Percentiles rank a stretch among this genome's conserved stretches.
Evolutionary conservation across 2,797 vertebrate genomes (phyloP).

Genomic region (Cetoscarus ocellatus): DNA sequence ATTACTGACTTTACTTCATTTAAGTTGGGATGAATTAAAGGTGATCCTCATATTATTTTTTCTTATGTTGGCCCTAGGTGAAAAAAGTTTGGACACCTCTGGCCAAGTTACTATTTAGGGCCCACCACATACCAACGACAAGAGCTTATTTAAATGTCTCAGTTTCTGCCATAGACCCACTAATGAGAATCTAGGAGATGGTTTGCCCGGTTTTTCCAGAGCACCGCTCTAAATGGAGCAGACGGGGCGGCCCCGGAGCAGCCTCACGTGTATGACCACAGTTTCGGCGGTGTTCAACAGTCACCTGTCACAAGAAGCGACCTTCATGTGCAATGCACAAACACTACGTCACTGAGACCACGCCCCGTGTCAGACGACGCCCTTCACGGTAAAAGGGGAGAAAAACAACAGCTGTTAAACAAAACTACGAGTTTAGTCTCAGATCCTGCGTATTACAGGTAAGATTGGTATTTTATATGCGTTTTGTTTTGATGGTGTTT

Average conservation of each 20-base stretch:
- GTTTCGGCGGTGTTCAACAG: neutral
- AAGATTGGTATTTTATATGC: accelerated
- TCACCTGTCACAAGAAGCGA: constrained; percentile 63
- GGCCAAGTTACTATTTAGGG: neutral
- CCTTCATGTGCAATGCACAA: constrained; percentile 66
- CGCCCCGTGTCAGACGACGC: constrained; percentile 33
- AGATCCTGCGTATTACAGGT: accelerated
- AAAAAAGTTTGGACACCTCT: too few relatives aligned
- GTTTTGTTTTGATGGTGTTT: too few relatives aligned
- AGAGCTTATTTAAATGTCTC: neutral
- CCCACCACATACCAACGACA: neutral
- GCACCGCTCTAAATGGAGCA: neutral
- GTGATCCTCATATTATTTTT: too few relatives aligned
- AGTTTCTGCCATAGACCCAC: neutral
- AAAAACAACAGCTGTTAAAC: accelerated
- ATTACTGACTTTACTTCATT: too few relatives aligned
- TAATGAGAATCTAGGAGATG: neutral
- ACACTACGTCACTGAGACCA: constrained; percentile 61
- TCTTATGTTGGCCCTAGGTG: too few relatives aligned
- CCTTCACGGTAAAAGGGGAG: neutral
- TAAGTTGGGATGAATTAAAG: too few relatives aligned
- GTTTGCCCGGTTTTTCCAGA: neutral
- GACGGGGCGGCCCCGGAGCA: neutral
- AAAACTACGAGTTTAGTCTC: neutral
- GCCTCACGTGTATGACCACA: constrained; percentile 46